These are phyloP conservation scores for Galerucella pusilla DNA, from an alignment of 2,888 invertebrate genomes.

Conservation along the genomic window DNA sequence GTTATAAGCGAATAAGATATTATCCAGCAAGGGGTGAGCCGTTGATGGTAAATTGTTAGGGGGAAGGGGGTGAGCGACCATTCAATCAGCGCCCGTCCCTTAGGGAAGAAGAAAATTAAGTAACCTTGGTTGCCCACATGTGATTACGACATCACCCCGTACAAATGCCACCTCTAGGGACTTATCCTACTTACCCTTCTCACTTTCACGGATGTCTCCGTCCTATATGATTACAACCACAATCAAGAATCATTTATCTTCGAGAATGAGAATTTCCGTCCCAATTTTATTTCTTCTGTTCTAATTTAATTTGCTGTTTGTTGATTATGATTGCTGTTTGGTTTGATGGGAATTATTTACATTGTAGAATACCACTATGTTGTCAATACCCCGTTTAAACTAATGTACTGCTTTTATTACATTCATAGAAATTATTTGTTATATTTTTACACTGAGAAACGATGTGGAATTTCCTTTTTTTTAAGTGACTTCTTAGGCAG, in stretches of 20 bases:
- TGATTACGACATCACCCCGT: constrained; percentile 59
- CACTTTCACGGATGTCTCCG: constrained; percentile 35
- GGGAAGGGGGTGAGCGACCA: constrained; percentile 49
- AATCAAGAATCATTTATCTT: constrained; percentile 55
- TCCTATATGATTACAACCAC: constrained; percentile 51
- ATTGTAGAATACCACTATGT: not conserved
- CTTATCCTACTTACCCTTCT: constrained; percentile 36
- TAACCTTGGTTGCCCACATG: constrained; percentile 61
- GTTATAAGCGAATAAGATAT: constrained; percentile 46
- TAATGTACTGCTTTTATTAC: not conserved
- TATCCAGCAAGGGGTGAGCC: constrained; percentile 38
- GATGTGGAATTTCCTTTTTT: too few relatives aligned
- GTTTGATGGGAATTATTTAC: constrained; percentile 7
- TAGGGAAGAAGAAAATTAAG: constrained; percentile 61
- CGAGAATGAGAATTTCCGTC: constrained; percentile 43
- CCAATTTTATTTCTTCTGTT: constrained; percentile 33
- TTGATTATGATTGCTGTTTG: constrained; percentile 19
- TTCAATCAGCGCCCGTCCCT: constrained; percentile 62
- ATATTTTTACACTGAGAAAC: too few relatives aligned
- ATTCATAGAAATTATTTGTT: not conserved
- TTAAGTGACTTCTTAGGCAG: too few relatives aligned
- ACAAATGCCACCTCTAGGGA: constrained; percentile 55
- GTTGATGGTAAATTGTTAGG: constrained; percentile 23
- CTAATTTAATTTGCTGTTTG: constrained; percentile 36
- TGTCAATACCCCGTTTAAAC: not conserved